Evolutionary conservation across 2,888 invertebrate genomes (phyloP), one percentile per base, ranked within the genome.

Genomic region (Platycheirus rosarum): DNA sequence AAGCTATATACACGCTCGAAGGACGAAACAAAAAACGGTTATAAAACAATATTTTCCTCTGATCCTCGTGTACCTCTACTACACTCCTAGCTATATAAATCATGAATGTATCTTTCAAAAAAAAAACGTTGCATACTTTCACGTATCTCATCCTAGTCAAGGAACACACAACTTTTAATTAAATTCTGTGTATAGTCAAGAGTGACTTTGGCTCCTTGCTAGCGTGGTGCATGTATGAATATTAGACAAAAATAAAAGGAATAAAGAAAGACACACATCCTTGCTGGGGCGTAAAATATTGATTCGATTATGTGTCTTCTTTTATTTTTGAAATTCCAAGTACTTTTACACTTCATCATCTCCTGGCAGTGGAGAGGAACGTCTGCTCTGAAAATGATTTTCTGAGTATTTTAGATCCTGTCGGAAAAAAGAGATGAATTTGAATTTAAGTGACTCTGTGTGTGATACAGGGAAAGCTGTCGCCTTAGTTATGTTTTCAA

Each of bases 81-180:
- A 16, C 35, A 32, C 35, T 18, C 35, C 18, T 14, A 51, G 49
- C n/a, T 29, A 9, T 20, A 29, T 51, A 53, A 53, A 18, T 18
- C 11, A 35, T 20, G 35, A 18, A 35, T 53, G 35, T 35, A 35
- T 53, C 35, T 35, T 35, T 20, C 11, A 16, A 32, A 53, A 35
- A 53, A 35, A 53, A 0, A 53, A 53, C 32, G 32, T 53, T 53
- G 53, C 35, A 53, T 53, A 53, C 53, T 35, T 53, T 53, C n/a
- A 53, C 13, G 53, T 53, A 32, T 14, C 49, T 51, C 29, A 51
- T 51, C 9, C 18, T 8, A 35, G 35, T 37, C 35, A 20, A 37
- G 20, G 35, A 20, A 53, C 6, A 18, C 18, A 18, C 8, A 66
- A 60, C 20, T 74, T 74, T 74, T 74, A 74, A 74, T 74, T 74